phyloP scores from a whole-genome alignment of 2,797 vertebrate genomes.

The Perodicticus potto region DNA sequence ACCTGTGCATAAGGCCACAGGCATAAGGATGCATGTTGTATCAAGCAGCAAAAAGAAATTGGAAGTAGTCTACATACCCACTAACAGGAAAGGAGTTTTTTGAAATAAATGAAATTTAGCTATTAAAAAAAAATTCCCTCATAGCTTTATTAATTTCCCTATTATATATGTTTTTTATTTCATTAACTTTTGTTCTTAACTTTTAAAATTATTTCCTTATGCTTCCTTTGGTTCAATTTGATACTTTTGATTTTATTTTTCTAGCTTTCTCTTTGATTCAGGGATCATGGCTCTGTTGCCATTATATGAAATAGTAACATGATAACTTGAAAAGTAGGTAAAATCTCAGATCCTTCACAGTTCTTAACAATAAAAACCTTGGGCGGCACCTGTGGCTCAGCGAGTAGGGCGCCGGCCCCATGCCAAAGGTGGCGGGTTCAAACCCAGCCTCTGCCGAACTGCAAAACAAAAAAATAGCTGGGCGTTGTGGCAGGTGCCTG shows the following conservation, averaged over 20 bases:
- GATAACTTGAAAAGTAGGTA: background rate
- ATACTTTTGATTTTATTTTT: conserved; percentile 22
- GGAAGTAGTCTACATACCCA: background rate
- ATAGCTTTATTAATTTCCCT: background rate
- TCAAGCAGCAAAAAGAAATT: background rate
- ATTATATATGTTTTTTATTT: conserved; percentile 1
- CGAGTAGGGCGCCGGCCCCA: too few species aligned
- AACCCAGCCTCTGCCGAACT: too few species aligned
- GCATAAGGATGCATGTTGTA: background rate
- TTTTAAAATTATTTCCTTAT: conserved; percentile 16
- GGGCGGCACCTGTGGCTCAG: too few species aligned
- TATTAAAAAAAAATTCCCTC: background rate
- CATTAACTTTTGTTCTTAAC: background rate
- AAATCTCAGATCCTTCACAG: background rate
- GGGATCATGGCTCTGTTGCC: background rate
- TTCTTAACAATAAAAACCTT: background rate
- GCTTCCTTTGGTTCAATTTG: background rate
- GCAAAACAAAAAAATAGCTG: too few species aligned
- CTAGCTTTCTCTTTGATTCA: background rate
- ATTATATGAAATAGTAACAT: background rate
- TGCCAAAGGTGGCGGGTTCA: too few species aligned
- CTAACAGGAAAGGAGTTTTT: background rate
- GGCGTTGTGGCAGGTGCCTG: too few species aligned
- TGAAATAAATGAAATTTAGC: background rate
- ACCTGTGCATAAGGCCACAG: background rate